These are phyloP conservation scores for Thaleichthys pacificus DNA, from an alignment of 2,797 vertebrate genomes.

Conservation along the genomic window DNA sequence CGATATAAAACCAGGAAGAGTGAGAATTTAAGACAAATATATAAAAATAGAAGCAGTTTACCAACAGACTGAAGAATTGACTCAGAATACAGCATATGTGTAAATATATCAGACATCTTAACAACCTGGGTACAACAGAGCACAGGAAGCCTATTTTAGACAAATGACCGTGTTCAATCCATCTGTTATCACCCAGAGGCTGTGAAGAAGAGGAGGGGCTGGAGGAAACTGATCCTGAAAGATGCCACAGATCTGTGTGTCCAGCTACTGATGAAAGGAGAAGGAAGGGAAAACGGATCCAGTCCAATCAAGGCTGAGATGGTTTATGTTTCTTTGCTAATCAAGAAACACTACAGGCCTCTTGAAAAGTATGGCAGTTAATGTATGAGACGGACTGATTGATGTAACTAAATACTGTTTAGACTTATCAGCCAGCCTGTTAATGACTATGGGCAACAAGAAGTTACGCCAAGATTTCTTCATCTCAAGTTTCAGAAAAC, in stretches of 20 bases:
- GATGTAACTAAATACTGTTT: slow-evolving; percentile 22
- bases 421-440: too few species aligned
- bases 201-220: slow-evolving; percentile 33
- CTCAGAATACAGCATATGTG: too few species aligned
- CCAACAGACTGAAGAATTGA: too few species aligned
- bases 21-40: not conserved
- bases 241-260: slow-evolving; percentile 24
- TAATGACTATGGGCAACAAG: too few species aligned
- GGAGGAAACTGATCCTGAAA: slow-evolving; percentile 55
- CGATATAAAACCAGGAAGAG: too few species aligned
- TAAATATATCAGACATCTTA: too few species aligned
- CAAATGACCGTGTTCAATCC: slow-evolving; percentile 16
- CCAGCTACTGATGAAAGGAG: slow-evolving; percentile 14
- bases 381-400: slow-evolving; percentile 1
- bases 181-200: slow-evolving; percentile 40
- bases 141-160: slow-evolving; percentile 26
- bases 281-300: slow-evolving; percentile 48
- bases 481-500: too few species aligned
- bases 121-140: slow-evolving; percentile 1
- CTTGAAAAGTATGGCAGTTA: slow-evolving; percentile 17
- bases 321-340: slow-evolving; percentile 42
- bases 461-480: too few species aligned
- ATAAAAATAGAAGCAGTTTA: not conserved
- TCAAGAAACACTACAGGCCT: slow-evolving; percentile 37
- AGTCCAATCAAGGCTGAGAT: slow-evolving; percentile 31